A percentile compares a stretch with the other conserved stretches of the same genome.
These are phyloP conservation scores for Dipodomys merriami DNA, from an alignment of 2,113 vertebrate species.

Conservation along the genomic window DNA sequence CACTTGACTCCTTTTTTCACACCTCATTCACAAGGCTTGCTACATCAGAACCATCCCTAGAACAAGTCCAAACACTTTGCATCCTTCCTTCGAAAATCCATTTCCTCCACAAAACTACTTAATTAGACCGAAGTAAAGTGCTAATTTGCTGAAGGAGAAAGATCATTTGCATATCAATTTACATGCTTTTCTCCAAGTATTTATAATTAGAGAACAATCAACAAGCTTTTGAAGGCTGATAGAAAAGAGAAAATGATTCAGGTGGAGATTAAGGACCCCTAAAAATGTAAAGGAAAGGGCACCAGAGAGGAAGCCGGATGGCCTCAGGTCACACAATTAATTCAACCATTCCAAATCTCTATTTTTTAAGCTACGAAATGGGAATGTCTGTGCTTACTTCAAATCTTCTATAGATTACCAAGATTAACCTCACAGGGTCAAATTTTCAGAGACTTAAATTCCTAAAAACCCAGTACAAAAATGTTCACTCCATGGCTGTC, in stretches of 20 bases:
- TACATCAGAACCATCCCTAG: slow-evolving; percentile 59
- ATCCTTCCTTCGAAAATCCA: slow-evolving; percentile 77
- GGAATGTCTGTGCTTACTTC: slow-evolving; percentile 16
- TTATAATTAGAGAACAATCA: slow-evolving; percentile 81
- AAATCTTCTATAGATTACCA: background rate
- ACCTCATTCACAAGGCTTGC: slow-evolving; percentile 53
- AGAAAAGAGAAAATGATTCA: slow-evolving; percentile 64
- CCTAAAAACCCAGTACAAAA: background rate
- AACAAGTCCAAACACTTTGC: slow-evolving; percentile 72
- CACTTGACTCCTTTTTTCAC: slow-evolving; percentile 20
- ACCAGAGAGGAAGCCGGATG: background rate
- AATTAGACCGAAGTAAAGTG: slow-evolving; percentile 81
- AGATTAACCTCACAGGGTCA: background rate
- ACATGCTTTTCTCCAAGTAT: slow-evolving; percentile 76
- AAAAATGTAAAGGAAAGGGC: slow-evolving; percentile 49
- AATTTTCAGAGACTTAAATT: background rate
- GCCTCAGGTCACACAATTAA: slow-evolving; percentile 3
- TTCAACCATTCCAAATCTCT: slow-evolving; percentile 52
- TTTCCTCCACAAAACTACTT: slow-evolving; percentile 77
- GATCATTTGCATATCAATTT: slow-evolving; percentile 82
- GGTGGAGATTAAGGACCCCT: slow-evolving; percentile 29
- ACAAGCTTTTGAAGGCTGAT: slow-evolving; percentile 74
- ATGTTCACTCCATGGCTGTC: background rate
- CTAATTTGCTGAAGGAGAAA: slow-evolving; percentile 77
- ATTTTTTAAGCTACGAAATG: slow-evolving; percentile 57